phyloP scores from a whole-genome alignment of 2,797 vertebrate genomes.

The Hyperoplus lanceolatus region DNA sequence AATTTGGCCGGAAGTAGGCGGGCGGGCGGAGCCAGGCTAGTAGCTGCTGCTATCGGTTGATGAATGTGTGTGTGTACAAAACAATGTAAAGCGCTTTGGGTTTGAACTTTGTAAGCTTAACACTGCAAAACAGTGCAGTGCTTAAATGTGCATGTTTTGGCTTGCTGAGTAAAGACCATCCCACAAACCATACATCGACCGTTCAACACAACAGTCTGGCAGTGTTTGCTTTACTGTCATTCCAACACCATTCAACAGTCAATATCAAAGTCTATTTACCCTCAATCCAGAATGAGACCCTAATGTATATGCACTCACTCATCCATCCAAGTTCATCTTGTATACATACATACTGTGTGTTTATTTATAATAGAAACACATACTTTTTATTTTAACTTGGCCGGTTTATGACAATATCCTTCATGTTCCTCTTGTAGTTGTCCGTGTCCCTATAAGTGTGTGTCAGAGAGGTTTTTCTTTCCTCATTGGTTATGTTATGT shows the following conservation, averaged over 20 bases:
- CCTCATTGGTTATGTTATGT: neutral
- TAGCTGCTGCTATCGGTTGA: too few species aligned
- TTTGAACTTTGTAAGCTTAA: too few species aligned
- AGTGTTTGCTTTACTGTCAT: too few species aligned
- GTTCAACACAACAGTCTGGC: neutral
- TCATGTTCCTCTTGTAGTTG: constrained; percentile 4
- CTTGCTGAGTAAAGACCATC: neutral
- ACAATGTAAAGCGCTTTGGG: too few species aligned
- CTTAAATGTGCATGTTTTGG: neutral
- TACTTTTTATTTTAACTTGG: neutral
- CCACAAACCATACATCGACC: neutral
- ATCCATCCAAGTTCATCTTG: neutral
- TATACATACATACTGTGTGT: constrained; percentile 6
- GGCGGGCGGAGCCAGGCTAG: too few species aligned
- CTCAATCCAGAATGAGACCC: too few species aligned
- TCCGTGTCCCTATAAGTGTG: constrained; percentile 5
- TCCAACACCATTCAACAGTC: too few species aligned
- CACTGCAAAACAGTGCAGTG: neutral
- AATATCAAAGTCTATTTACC: too few species aligned
- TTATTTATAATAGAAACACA: constrained; percentile 15
- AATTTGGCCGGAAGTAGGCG: too few species aligned
- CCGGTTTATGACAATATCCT: constrained; percentile 10
- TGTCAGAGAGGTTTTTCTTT: constrained; percentile 13
- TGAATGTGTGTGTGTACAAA: too few species aligned
- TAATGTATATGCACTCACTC: too few species aligned